Evolutionary conservation across 2,113 vertebrate genomes (phyloP), one percentile per base, ranked within the genome.

Genomic region (Corvus hawaiiensis): DNA sequence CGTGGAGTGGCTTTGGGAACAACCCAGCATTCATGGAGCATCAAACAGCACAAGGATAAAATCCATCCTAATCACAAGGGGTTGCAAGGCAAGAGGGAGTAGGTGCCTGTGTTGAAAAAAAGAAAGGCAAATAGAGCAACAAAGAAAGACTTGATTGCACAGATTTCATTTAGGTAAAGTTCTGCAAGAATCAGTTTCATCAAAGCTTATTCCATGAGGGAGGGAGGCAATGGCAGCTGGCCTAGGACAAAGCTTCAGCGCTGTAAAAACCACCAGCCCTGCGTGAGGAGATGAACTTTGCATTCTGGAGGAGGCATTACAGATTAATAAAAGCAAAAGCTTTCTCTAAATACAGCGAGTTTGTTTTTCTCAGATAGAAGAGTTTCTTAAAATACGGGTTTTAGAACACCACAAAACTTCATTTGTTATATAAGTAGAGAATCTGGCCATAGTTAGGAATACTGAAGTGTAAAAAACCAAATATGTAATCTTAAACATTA

Each of bases 391-490:
- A 97, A 97, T 90, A 97, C 0, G 7, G 28, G 80, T 7, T 91
- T 87, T 23, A 33, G 67, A 97, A 94, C 73, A 96, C 76, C 94
- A 74, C 93, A 97, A 97, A 94, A 93, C 96, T 96, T 95, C 76
- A 49, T 95, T 96, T 93, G 93, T 92, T 96, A 97, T 92, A 92
- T 62, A 96, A 97, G 92, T 95, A 97, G 96, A 94, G 97, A 96
- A 96, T 97, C 95, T 97, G 97, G 96, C 92, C 96, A 54, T 96
- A 96, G 68, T 64, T 97, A 97, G 94, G 96, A 96, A 97, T 96
- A 96, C 82, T 94, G 94, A 95, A 90, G 84, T 90, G 87, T 96
- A 96, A 89, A 97, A 96, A 95, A 93, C 23, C 88, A 90, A 96
- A 92, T 95, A 94, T 6, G 18, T 75, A 95, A 89, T 94, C 73